Evolutionary conservation across 1,140 invertebrate genomes (phyloP), one percentile per base, ranked within the genome.

Genomic region (Doryteuthis pealeii): DNA sequence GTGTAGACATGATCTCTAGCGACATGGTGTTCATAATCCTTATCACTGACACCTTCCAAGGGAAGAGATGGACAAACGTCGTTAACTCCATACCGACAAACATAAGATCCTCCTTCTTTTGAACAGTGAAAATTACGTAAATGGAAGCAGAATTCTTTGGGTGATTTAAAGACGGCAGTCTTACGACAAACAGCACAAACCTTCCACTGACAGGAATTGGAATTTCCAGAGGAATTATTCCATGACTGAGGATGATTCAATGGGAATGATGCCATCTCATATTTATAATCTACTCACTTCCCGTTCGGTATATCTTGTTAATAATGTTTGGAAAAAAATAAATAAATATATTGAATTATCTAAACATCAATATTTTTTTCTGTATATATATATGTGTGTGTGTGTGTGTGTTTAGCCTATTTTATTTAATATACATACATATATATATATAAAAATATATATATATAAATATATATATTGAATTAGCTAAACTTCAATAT

Each of bases 41-140:
- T 91, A 88, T 95, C 94, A 79, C 92, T 93, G 71, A 96, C 93
- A 77, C 95, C 95, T 88, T 96, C 94, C 83, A 96, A 89, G 3
- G 95, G 95, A 74, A 96, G 87, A 70, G 93, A 94, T 35, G 92
- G 92, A 85, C 95, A 97, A 14, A 96, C 93, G 26, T 91, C 92
- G 89, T 96, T 96, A 82, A 93, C 92, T 32, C 95, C 95, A 91
- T 96, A 96, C 80, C 92, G 92, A 85, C 95, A 97, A 14, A 96
- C 91, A 87, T 92, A 94, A 8, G 94, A 95, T 49, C 94, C 94
- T 77, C 95, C 95, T 89, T 96, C 95, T 80, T 92, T 92, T 8
- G 93, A 92, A 85, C 94, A 95, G 83, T 97, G 95, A 74, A 91
- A 91, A 71, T 92, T 91, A 77, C 93, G 89, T 74, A 97, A 88